Percentiles rank a stretch among this genome's conserved stretches.
phyloP scores from a whole-genome alignment of 2,797 vertebrate species.

The Phalloptychus januarius region DNA sequence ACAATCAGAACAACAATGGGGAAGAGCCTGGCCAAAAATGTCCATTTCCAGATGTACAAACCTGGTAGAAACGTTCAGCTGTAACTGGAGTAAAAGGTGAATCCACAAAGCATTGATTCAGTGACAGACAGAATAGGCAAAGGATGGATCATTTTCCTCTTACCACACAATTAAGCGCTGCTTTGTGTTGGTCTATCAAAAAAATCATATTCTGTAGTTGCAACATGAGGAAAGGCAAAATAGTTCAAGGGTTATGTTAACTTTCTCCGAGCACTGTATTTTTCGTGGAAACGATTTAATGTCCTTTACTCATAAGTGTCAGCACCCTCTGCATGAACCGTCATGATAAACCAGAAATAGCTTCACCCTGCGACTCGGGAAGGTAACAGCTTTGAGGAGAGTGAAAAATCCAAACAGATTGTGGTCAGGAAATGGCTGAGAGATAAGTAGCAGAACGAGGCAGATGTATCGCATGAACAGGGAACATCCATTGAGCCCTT shows the following conservation, averaged over 20 bases:
- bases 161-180: background rate
- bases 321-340: constrained; percentile 52
- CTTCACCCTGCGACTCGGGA: constrained; percentile 41
- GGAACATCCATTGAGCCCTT: constrained; percentile 18
- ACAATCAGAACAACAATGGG: background rate
- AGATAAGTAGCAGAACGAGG: constrained; percentile 51
- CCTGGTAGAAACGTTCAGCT: background rate
- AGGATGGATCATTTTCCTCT: background rate
- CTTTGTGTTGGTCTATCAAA: background rate
- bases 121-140: background rate
- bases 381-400: too few species aligned
- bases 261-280: background rate
- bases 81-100: background rate
- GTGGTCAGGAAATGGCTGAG: constrained; percentile 70
- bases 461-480: constrained; percentile 25
- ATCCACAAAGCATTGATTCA: background rate
- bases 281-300: constrained; percentile 43
- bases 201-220: background rate
- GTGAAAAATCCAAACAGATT: constrained; percentile 40
- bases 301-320: constrained; percentile 33
- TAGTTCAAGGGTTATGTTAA: background rate
- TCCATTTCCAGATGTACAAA: background rate
- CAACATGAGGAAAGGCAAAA: background rate
- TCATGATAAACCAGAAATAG: constrained; percentile 46
- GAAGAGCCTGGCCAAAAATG: background rate